Percentiles rank a stretch among this genome's conserved stretches.
Evolutionary conservation across 2,888 invertebrate species (phyloP).

Genomic region (Allygus modestus): DNA sequence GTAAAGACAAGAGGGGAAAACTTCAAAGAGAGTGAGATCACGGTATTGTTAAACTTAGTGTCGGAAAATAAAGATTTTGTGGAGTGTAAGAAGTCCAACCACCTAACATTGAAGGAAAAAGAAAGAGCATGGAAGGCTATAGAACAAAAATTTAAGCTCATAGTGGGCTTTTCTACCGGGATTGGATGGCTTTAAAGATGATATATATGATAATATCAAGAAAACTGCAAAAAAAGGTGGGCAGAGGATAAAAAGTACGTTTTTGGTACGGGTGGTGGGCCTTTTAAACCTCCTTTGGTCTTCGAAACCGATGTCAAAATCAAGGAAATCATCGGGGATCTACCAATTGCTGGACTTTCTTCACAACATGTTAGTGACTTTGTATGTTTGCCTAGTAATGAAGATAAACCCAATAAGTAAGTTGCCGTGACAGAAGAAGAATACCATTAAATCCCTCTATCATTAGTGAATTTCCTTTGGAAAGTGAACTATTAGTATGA

Average conservation of each 20-base stretch:
- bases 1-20: not conserved
- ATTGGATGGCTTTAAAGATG: not conserved
- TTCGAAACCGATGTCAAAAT: conserved; percentile 1
- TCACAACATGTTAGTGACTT: not conserved
- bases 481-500: too few species aligned
- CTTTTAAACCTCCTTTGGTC: not conserved
- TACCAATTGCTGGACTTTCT: not conserved
- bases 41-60: not conserved
- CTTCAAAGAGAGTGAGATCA: not conserved
- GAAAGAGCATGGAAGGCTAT: conserved; percentile 7
- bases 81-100: not conserved
- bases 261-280: conserved; percentile 12
- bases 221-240: not conserved
- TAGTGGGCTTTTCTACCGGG: conserved; percentile 2
- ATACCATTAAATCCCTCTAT: not conserved
- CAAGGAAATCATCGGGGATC: conserved; percentile 22
- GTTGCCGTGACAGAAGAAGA: not conserved
- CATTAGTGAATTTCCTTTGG: too few species aligned
- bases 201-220: not conserved
- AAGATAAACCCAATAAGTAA: not conserved
- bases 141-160: not conserved
- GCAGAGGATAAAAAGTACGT: conserved; percentile 15
- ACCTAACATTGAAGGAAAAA: conserved; percentile 6
- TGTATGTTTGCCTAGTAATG: too few species aligned
- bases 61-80: not conserved